Conservation (phyloP, 2,888 invertebrate genomes). For the Ennomos fuscantarius region DNA sequence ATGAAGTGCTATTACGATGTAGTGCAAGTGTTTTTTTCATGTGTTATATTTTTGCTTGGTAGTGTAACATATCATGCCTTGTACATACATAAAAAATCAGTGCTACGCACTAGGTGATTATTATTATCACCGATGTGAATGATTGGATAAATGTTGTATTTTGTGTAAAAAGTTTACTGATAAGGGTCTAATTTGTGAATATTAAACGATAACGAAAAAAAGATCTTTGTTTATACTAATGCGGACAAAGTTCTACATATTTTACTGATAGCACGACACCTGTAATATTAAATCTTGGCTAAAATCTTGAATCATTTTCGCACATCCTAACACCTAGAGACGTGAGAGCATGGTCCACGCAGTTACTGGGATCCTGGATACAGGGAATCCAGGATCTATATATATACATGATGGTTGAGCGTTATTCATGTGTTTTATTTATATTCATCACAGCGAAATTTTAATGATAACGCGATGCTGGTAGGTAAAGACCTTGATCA, state of each 20-base stretch:
- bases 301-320: too few species aligned
- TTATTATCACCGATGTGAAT: constrained; percentile 19
- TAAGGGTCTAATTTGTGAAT: constrained; percentile 55
- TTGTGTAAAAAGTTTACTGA: constrained; percentile 52
- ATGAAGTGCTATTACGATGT: too few species aligned
- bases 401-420: not conserved
- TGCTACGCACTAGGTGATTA: constrained; percentile 16
- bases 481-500: too few species aligned
- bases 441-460: not conserved
- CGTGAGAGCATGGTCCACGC: too few species aligned
- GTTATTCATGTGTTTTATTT: too few species aligned
- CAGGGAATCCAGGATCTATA: not conserved
- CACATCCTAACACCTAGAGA: too few species aligned
- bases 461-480: too few species aligned
- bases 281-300: too few species aligned
- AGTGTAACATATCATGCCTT: constrained; percentile 6
- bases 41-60: not conserved
- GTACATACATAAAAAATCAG: constrained; percentile 25
- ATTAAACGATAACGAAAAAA: constrained; percentile 43
- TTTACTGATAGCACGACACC: too few species aligned
- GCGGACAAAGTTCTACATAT: too few species aligned
- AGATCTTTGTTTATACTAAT: constrained; percentile 18
- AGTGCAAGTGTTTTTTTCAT: not conserved
- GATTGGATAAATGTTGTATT: constrained; percentile 41
- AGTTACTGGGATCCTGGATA: too few species aligned